Base-by-base conservation (phyloP, 64 coral and sea anemone genomes). In the Porites australiensis region DNA sequence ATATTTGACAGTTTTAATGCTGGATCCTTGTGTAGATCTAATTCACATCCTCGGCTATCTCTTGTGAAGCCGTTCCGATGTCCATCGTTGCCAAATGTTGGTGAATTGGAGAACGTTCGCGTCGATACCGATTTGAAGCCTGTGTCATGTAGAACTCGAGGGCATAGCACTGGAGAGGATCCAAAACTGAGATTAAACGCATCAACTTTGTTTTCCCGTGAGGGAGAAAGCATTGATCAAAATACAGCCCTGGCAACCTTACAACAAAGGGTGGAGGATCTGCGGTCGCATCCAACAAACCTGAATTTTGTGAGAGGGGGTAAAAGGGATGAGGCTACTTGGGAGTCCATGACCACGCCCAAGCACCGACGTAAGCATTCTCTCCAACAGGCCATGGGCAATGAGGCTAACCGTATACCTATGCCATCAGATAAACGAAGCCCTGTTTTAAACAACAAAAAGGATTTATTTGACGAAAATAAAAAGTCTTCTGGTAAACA, bases 221-320 rank as follows among this genome's bases (percentile, higher is more conserved):
- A 84, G 14, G 81, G 45, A 19, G 61, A 69, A 10, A 91, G 46
- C 20, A 2, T 15, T 18, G 73, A 74, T 61, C 44, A 74, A 46
- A 75, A 70, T 63, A 19, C 23, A 48, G 45, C 79, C 23, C 52
- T 74, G 13, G n/a, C 81, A 9, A 64, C 53, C 8, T 73, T 91
- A 13, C 89, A 91, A 13, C 83, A 87, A 18, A 93, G 61, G 65
- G 85, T 93, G 15, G 91, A 93, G 53, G 64, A 93, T 71, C 83
- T 93, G 11, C 47, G 82, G 16, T 44, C 91, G 0, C 91, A 87
- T 55, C 91, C 91, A n/a, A 67, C 82, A 21, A 93, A 93, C 87
- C 85, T 93, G 45, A 93, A 93, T 72, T 93, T 93, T 93, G 91
- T 93, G 5, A 79, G 91, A 4, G 87, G 82, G 27, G 58, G 85